Conservation (phyloP, 1,140 invertebrate species). For the Colletes gigas region DNA sequence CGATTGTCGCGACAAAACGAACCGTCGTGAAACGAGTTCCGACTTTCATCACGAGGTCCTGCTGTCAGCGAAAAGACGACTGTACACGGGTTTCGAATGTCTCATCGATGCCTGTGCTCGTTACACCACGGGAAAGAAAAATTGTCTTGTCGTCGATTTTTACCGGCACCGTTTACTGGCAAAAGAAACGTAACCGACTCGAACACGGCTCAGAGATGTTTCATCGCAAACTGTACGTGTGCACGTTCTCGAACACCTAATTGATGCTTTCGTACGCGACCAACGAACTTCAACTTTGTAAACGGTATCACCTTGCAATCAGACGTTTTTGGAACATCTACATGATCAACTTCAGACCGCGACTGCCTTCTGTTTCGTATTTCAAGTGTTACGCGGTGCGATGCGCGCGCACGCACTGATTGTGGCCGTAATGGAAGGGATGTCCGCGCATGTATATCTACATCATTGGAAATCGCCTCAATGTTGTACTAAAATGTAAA, state of each 20-base stretch:
- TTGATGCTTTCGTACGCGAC: background rate
- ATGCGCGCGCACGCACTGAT: constrained; percentile 53
- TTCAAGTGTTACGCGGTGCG: constrained; percentile 75
- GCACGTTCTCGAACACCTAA: background rate
- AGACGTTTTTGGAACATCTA: constrained; percentile 61
- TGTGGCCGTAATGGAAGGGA: background rate
- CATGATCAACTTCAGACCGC: constrained; percentile 65
- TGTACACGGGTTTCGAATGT: background rate
- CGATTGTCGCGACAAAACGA: background rate
- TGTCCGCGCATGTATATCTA: constrained; percentile 16
- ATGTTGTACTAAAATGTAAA: too few species aligned
- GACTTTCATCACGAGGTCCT: constrained; percentile 4
- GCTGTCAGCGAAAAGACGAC: constrained; percentile 7
- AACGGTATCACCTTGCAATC: constrained; percentile 52
- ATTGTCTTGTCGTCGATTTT: background rate
- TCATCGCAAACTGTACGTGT: constrained; percentile 26
- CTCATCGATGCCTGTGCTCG: constrained; percentile 34
- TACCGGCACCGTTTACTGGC: background rate
- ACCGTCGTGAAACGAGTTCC: background rate
- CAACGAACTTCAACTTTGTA: constrained; percentile 18
- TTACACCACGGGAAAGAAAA: background rate
- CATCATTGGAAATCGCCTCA: too few species aligned
- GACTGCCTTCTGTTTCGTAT: constrained; percentile 75
- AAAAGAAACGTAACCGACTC: constrained; percentile 5
- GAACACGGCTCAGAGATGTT: constrained; percentile 16